Evolutionary conservation across 2,113 vertebrate species (phyloP).

Genomic region (Podocnemis expansa): DNA sequence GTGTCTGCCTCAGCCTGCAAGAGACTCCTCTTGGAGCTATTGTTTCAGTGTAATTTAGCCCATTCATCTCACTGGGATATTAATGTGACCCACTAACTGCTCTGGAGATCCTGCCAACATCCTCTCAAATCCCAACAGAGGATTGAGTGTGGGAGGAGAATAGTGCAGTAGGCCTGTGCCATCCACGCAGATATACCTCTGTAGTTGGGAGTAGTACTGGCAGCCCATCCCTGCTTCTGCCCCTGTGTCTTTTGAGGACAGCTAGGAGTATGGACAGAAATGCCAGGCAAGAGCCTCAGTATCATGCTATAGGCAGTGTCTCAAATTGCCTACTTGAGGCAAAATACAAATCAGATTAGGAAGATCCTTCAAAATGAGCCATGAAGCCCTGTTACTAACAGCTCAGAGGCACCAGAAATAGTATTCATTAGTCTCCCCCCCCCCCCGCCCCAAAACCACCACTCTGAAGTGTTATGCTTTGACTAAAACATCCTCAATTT

Average conservation of each 20-base stretch:
- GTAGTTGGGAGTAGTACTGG: neutral
- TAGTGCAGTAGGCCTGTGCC: neutral
- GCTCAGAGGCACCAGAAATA: neutral
- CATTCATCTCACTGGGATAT: fast-evolving
- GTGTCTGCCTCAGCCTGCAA: neutral
- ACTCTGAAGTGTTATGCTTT: neutral
- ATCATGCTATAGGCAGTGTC: neutral
- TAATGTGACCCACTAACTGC: fast-evolving
- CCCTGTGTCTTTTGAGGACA: neutral
- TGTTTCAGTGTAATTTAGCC: neutral
- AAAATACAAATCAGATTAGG: neutral
- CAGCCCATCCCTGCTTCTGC: neutral
- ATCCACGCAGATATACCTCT: neutral
- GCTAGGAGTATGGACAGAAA: too few relatives aligned
- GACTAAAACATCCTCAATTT: neutral
- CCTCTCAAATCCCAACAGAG: neutral
- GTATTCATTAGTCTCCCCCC: neutral
- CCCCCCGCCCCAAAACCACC: neutral
- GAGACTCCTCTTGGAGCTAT: too few relatives aligned
- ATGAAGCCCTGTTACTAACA: neutral
- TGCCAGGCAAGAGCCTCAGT: neutral
- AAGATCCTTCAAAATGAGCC: neutral
- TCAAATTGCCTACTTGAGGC: neutral
- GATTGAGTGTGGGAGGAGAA: neutral
- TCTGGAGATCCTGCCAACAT: neutral